phyloP scores from a whole-genome alignment of 2,888 invertebrate genomes.

The Flabesymbios commensalis region DNA sequence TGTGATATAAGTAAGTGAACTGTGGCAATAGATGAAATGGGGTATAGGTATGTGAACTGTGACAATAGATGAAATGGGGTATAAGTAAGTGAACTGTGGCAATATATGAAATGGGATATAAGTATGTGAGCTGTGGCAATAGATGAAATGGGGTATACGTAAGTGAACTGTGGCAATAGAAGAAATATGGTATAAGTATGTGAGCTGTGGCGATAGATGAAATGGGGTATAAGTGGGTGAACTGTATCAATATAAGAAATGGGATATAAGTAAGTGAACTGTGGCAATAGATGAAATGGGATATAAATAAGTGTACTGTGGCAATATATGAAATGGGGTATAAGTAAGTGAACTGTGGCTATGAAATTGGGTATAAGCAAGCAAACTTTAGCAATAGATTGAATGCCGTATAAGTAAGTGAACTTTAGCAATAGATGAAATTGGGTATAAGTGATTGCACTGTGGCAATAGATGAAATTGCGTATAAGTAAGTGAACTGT shows the following conservation, averaged over 20 bases:
- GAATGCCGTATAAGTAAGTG: slow-evolving; percentile 60
- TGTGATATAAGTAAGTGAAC: too few relatives aligned
- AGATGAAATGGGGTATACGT: slow-evolving; percentile 67
- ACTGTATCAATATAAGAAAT: slow-evolving; percentile 83
- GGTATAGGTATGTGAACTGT: slow-evolving; percentile 67
- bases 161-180: slow-evolving; percentile 77
- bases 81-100: slow-evolving; percentile 40
- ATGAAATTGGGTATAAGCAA: slow-evolving; percentile 66
- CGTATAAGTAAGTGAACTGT: slow-evolving; percentile 71
- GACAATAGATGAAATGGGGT: slow-evolving; percentile 75
- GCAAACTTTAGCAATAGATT: slow-evolving; percentile 81
- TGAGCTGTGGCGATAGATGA: neutral
- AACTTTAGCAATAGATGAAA: neutral
- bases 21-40: neutral
- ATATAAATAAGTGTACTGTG: too few relatives aligned
- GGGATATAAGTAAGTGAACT: slow-evolving; percentile 64
- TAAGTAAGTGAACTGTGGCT: too few relatives aligned
- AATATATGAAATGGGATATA: neutral
- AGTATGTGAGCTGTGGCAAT: too few relatives aligned
- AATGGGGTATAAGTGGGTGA: neutral
- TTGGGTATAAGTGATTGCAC: slow-evolving; percentile 58
- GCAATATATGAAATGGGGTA: slow-evolving; percentile 71
- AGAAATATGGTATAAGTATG: slow-evolving; percentile 64
- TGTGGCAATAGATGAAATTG: slow-evolving; percentile 79
- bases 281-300: slow-evolving; percentile 79